Evolutionary conservation across 2,113 vertebrate genomes (phyloP), one percentile per base, ranked within the genome.

Genomic region (Eira barbara): DNA sequence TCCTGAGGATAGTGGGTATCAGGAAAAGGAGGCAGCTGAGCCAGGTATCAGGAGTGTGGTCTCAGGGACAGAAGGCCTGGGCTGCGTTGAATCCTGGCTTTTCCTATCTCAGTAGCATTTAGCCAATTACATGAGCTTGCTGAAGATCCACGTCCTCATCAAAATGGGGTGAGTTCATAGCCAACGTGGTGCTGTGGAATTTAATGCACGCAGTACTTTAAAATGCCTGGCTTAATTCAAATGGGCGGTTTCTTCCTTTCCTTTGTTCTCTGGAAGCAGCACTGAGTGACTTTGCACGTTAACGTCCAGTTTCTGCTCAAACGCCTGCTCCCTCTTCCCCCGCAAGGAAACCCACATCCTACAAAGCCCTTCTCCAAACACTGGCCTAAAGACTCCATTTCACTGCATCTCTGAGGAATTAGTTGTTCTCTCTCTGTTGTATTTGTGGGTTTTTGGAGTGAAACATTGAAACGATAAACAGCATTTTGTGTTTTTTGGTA

Each of bases 241-340:
- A 0, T 0, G 47, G 21, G 1, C n/a, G 34, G 20, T 3, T 14
- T 15, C 89, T 9, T 21, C n/a, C 36, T n/a, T 31, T 17, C 42
- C 42, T 6, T 25, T 39, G 2, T 61, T 59, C 42, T 55, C 74
- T 3, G 42, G 69, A 61, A n/a, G 74, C 5, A 49, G 21, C 47
- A 18, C 21, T 0, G 21, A 49, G 25, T 18, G 39, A 36, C 3
- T 1, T 15, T 49, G 71, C 29, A 14, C 13, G 1, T 0, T 2
- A 7, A 12, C 0, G 8, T 25, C 29, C 9, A 17, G 85, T 18
- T 20, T 71, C 42, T 29, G 49, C 86, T 86, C 89, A 23, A 17
- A 3, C 7, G 21, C 29, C 18, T 2, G 21, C 20, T 2, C 2
- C 34, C 3, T 1, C 13, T 10, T 29, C 36, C 6, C 5, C 47